Evolutionary conservation across 2,113 vertebrate genomes (phyloP).

Genomic region (Laticauda laticaudata): DNA sequence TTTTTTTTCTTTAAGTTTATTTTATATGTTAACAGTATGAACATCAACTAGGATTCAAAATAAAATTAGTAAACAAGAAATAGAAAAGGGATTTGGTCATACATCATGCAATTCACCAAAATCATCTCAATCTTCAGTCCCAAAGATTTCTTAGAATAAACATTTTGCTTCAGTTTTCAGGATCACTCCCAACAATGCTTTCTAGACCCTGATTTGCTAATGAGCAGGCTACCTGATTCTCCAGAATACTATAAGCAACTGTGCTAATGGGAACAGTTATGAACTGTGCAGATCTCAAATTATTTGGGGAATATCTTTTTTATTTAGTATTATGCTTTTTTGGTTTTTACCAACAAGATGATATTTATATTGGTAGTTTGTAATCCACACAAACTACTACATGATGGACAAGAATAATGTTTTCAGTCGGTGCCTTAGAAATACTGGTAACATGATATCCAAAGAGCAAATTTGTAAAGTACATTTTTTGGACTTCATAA

Average conservation of each 20-base stretch:
- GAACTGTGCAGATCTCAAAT: not conserved
- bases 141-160: not conserved
- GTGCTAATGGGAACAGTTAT: not conserved
- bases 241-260: not conserved
- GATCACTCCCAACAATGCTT: not conserved
- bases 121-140: not conserved
- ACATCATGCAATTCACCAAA: not conserved
- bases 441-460: not conserved
- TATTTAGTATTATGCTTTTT: not conserved
- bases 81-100: not conserved
- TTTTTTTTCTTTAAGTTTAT: not conserved
- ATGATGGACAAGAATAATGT: not conserved
- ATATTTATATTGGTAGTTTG: not conserved
- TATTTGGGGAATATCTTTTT: not conserved
- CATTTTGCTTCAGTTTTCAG: not conserved
- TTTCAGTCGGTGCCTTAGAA: not conserved
- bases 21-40: not conserved
- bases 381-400: not conserved
- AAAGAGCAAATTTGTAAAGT: not conserved
- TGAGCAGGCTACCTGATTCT: not conserved
- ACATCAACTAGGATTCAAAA: not conserved
- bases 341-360: not conserved
- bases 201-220: not conserved
- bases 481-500: not conserved
- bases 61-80: not conserved